Conservation (phyloP, 2,888 invertebrate species). For the Drosophila kuntzei region DNA sequence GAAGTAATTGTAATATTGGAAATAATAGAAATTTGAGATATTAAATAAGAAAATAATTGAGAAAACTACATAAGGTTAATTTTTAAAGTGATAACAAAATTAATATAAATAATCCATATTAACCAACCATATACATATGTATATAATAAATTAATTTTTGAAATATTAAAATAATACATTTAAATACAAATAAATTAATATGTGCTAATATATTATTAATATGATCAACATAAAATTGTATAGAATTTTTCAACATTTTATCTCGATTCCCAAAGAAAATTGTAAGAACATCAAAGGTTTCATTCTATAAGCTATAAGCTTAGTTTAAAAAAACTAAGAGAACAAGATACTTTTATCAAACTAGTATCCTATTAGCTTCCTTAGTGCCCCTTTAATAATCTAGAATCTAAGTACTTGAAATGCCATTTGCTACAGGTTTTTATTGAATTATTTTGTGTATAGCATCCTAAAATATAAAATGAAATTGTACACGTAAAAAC, state of each 20-base stretch:
- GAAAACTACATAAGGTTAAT: background rate
- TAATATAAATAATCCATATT: background rate
- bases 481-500: conserved; percentile 47
- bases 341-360: background rate
- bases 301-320: no score
- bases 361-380: background rate
- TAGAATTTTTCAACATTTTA: no score
- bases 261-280: no score
- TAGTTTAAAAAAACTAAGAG: background rate
- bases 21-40: background rate
- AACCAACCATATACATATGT: no score
- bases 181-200: no score
- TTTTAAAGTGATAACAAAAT: background rate
- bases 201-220: no score
- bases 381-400: background rate
- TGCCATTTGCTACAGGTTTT: conserved; percentile 30
- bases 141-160: no score
- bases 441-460: conserved; percentile 46
- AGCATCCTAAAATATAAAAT: conserved; percentile 38
- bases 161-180: no score
- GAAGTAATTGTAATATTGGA: no score
- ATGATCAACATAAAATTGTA: no score
- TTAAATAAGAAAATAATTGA: background rate
- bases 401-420: conserved; percentile 28
- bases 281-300: no score